These are phyloP conservation scores for Pollenia labialis DNA, from an alignment of 2,888 invertebrate species.

Conservation along the genomic window DNA sequence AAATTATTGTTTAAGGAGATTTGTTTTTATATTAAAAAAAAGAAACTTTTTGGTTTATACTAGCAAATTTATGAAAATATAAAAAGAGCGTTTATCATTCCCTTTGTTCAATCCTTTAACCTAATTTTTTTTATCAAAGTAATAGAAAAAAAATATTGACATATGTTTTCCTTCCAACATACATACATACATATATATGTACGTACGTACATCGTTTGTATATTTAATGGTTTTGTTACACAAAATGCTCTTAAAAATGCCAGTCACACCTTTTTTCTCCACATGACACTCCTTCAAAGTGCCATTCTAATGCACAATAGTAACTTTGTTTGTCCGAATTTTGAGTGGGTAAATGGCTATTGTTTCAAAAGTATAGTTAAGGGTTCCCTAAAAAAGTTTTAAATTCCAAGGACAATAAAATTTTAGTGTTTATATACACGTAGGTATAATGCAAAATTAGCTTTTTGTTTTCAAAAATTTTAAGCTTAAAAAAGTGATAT, in stretches of 20 bases:
- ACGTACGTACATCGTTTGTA: background rate
- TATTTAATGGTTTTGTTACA: conserved; percentile 59
- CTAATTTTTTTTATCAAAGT: conserved; percentile 22
- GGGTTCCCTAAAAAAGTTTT: background rate
- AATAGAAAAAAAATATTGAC: conserved; percentile 38
- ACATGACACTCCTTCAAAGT: conserved; percentile 59
- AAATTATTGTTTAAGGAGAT: too few relatives aligned
- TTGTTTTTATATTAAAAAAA: too few relatives aligned
- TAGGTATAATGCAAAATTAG: background rate
- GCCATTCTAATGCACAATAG: conserved; percentile 42
- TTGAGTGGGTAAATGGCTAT: background rate
- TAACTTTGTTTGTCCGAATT: background rate
- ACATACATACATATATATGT: background rate
- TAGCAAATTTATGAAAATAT: background rate
- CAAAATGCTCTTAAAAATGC: conserved; percentile 47
- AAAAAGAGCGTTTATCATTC: conserved; percentile 11
- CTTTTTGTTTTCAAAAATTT: background rate
- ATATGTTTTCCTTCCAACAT: conserved; percentile 33
- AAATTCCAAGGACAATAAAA: conserved; percentile 8
- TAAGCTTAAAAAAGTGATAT: background rate
- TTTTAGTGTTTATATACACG: background rate
- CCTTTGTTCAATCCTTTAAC: conserved; percentile 49
- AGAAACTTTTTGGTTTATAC: too few relatives aligned
- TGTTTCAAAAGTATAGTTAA: conserved; percentile 8
- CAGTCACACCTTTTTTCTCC: conserved; percentile 61